Conservation (phyloP, 2,888 invertebrate genomes). For the Erebia epiphron region DNA sequence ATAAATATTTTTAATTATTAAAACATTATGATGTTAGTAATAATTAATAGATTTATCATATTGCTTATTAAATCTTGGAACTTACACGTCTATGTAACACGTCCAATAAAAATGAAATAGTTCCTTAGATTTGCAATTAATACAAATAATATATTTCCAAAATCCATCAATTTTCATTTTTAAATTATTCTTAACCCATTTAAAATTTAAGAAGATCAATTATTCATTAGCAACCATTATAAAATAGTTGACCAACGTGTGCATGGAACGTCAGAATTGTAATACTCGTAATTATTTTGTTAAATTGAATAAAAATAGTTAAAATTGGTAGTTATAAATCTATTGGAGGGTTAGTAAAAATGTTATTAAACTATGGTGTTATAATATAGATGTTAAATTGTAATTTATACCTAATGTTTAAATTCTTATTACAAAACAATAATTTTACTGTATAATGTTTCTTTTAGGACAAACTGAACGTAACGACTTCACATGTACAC, state of each 20-base stretch:
- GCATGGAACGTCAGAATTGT: not conserved
- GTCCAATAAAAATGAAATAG: conserved; percentile 11
- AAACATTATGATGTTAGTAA: not conserved
- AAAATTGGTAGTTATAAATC: conserved; percentile 21
- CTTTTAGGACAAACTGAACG: no score
- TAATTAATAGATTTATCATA: not conserved
- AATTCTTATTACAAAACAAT: no score
- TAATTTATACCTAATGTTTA: no score
- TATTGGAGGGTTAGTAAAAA: conserved; percentile 24
- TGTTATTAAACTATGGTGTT: not conserved
- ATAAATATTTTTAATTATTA: no score
- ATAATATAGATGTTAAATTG: no score
- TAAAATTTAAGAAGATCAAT: not conserved
- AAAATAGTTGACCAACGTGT: not conserved
- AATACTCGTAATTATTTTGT: not conserved
- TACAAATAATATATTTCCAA: not conserved
- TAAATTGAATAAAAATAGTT: conserved; percentile 9
- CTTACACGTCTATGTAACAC: conserved; percentile 13
- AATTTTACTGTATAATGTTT: no score
- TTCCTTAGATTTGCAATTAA: conserved; percentile 15
- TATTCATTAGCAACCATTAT: not conserved
- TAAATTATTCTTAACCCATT: not conserved
- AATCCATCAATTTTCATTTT: not conserved
- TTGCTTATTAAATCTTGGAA: not conserved
- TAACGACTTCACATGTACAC: not conserved